Evolutionary conservation across 2,888 invertebrate genomes (phyloP).

Genomic region (Monopis laevigella): DNA sequence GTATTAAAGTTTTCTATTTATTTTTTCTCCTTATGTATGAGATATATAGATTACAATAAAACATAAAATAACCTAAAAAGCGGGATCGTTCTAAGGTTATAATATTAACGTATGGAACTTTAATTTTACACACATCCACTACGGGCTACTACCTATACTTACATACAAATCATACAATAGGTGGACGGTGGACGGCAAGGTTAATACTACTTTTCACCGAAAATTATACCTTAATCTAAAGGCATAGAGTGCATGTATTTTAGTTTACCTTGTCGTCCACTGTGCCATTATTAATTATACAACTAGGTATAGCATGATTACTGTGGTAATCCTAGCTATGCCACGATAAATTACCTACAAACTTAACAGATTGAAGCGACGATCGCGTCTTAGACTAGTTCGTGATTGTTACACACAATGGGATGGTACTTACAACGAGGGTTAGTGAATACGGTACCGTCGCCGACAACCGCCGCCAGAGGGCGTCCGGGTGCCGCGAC

Average conservation of each 20-base stretch:
- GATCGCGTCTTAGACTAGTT: slow-evolving; percentile 54
- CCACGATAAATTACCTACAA: neutral
- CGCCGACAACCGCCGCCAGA: neutral
- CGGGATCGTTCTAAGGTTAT: too few species aligned
- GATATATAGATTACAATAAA: slow-evolving; percentile 10
- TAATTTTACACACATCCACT: too few species aligned
- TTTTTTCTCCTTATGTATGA: slow-evolving; percentile 6
- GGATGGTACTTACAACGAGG: slow-evolving; percentile 31
- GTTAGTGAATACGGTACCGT: slow-evolving; percentile 3
- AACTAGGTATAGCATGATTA: neutral
- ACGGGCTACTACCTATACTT: too few species aligned
- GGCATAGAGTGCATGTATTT: too few species aligned
- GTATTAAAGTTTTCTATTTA: slow-evolving; percentile 2
- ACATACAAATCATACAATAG: too few species aligned
- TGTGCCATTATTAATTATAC: too few species aligned
- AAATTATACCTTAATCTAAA: too few species aligned
- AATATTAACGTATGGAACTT: too few species aligned
- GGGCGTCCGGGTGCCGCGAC: neutral
- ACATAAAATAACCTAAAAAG: too few species aligned
- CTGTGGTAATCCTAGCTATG: slow-evolving; percentile 1
- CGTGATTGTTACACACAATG: slow-evolving; percentile 46
- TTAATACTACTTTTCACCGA: too few species aligned
- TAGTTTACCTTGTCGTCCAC: too few species aligned
- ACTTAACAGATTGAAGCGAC: slow-evolving; percentile 24
- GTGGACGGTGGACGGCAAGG: too few species aligned